These are phyloP conservation scores for Rhinatrema bivittatum DNA, from an alignment of 2,797 vertebrate genomes.

Conservation along the genomic window DNA sequence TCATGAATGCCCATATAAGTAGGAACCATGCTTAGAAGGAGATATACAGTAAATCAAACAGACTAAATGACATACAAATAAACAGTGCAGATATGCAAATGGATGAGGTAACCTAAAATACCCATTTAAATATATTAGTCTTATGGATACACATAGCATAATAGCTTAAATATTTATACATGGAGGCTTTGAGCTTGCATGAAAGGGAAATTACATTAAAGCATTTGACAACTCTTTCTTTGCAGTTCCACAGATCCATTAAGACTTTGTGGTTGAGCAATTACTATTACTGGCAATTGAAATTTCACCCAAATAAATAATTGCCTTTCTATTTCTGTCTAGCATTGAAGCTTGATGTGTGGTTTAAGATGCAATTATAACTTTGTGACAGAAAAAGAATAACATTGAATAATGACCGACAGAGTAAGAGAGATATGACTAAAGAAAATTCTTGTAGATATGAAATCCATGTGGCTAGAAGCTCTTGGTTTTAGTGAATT, in stretches of 20 bases:
- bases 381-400: background rate
- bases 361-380: slow-evolving; percentile 1
- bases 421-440: background rate
- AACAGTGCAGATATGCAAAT: no score
- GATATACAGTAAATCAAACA: no score
- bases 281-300: background rate
- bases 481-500: slow-evolving; percentile 15
- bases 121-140: no score
- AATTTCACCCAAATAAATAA: slow-evolving; percentile 16
- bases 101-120: no score
- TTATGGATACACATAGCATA: no score
- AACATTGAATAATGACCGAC: slow-evolving; percentile 16
- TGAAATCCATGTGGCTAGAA: slow-evolving; percentile 3
- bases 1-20: no score
- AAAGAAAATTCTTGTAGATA: slow-evolving; percentile 6
- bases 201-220: no score
- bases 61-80: no score
- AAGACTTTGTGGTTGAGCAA: slow-evolving; percentile 3
- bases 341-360: slow-evolving; percentile 5
- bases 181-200: no score
- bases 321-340: slow-evolving; percentile 2
- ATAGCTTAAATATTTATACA: no score
- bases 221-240: background rate
- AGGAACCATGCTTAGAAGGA: no score
- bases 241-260: slow-evolving; percentile 2